Conservation (phyloP, 1,140 invertebrate species). For the Phenacoccus solenopsis region DNA sequence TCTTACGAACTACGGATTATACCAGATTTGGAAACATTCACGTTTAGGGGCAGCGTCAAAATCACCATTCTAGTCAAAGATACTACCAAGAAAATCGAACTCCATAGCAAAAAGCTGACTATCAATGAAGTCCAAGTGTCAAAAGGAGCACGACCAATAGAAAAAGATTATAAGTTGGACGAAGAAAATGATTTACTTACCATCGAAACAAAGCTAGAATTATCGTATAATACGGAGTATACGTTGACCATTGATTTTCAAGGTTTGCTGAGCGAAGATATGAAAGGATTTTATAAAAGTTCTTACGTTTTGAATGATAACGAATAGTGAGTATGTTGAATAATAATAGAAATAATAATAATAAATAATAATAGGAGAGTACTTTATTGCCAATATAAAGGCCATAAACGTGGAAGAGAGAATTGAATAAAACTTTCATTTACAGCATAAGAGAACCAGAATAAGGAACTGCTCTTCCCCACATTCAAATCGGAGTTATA, state of each 20-base stretch:
- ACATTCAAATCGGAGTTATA: too few species aligned
- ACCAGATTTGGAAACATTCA: background rate
- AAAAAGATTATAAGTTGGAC: background rate
- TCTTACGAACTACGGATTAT: background rate
- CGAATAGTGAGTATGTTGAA: conserved; percentile 19
- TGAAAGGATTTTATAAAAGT: conserved; percentile 24
- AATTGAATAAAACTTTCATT: too few species aligned
- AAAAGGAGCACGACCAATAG: background rate
- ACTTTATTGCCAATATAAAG: too few species aligned
- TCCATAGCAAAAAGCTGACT: conserved; percentile 13
- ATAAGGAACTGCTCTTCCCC: too few species aligned
- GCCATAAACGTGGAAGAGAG: too few species aligned
- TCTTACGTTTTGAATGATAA: conserved; percentile 27
- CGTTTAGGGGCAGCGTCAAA: conserved; percentile 1
- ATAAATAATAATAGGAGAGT: too few species aligned
- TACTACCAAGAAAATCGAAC: background rate
- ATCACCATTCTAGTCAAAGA: background rate
- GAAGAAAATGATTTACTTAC: background rate
- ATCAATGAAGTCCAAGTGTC: background rate
- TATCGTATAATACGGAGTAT: background rate
- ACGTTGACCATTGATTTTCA: conserved; percentile 20
- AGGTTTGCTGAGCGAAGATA: conserved; percentile 21
- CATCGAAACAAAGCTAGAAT: background rate
- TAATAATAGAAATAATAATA: too few species aligned
- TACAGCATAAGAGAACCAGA: too few species aligned